These are phyloP conservation scores for Andrena camellia DNA, from an alignment of 2,888 invertebrate genomes.

Conservation along the genomic window DNA sequence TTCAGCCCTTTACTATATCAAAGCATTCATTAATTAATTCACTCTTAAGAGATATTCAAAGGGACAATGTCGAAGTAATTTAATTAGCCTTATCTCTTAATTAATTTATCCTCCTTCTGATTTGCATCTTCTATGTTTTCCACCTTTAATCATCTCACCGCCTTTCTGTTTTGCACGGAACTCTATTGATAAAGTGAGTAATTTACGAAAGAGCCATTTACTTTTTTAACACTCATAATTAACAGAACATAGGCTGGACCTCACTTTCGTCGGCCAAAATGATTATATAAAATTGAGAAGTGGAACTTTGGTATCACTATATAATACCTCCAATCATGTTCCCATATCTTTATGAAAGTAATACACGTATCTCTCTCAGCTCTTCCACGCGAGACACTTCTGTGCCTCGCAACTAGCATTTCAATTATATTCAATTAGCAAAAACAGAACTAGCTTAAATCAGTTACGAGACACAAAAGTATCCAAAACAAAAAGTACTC, in stretches of 20 bases:
- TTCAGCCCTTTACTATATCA: background rate
- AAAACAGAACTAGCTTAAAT: too few relatives aligned
- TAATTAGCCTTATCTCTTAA: background rate
- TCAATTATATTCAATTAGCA: background rate
- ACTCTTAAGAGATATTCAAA: background rate
- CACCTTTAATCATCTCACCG: too few relatives aligned
- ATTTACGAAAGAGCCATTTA: too few relatives aligned
- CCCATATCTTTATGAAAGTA: too few relatives aligned
- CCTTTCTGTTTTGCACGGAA: too few relatives aligned
- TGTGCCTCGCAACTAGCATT: background rate
- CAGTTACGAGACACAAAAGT: too few relatives aligned
- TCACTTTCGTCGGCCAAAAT: background rate
- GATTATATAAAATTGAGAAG: background rate
- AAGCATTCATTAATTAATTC: slow-evolving; percentile 4
- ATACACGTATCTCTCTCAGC: background rate
- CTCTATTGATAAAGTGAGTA: too few relatives aligned
- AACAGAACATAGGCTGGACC: too few relatives aligned
- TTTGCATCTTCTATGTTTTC: too few relatives aligned
- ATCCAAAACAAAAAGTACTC: background rate
- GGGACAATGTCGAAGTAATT: background rate
- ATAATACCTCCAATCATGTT: too few relatives aligned
- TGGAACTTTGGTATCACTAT: background rate
- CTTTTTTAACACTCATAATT: too few relatives aligned
- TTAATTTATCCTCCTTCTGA: background rate
- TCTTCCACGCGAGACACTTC: background rate